Evolutionary conservation across 2,888 invertebrate genomes (phyloP).

Genomic region (Tribolium freemani): DNA sequence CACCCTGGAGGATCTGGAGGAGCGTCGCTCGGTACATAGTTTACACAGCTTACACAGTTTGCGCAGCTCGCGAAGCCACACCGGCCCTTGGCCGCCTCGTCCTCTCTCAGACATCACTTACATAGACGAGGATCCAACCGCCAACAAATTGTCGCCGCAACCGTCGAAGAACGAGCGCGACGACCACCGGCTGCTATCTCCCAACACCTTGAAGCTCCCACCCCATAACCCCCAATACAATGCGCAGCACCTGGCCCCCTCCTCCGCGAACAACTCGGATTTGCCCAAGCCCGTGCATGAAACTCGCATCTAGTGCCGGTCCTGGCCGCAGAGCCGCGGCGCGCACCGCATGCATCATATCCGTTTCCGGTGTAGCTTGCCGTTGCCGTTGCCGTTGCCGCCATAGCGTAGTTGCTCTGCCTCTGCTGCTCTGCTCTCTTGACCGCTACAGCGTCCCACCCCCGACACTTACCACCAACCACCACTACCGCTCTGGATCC

Average conservation of each 20-base stretch:
- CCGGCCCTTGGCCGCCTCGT: slow-evolving; percentile 75
- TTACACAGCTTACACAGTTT: slow-evolving; percentile 93
- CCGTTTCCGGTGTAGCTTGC: slow-evolving; percentile 48
- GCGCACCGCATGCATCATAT: slow-evolving; percentile 60
- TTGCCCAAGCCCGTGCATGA: slow-evolving; percentile 79
- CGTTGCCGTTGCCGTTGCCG: slow-evolving; percentile 31
- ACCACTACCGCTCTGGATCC: slow-evolving; percentile 29
- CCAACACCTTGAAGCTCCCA: slow-evolving; percentile 69
- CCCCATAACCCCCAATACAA: slow-evolving; percentile 70
- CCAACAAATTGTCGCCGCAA: slow-evolving; percentile 64
- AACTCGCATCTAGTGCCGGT: slow-evolving; percentile 76
- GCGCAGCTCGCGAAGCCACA: slow-evolving; percentile 83
- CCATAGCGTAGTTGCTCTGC: slow-evolving; percentile 43
- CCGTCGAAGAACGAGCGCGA: slow-evolving; percentile 64
- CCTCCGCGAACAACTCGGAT: slow-evolving; percentile 72
- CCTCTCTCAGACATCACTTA: slow-evolving; percentile 88
- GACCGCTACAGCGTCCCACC: slow-evolving; percentile 38
- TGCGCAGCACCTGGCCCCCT: slow-evolving; percentile 71
- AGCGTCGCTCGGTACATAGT: slow-evolving; percentile 98
- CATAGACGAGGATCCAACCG: slow-evolving; percentile 68
- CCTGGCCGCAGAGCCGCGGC: slow-evolving; percentile 63
- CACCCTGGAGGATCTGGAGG: slow-evolving; percentile 99
- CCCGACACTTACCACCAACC: background rate
- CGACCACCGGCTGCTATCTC: slow-evolving; percentile 67
- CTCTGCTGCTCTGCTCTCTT: slow-evolving; percentile 45